Base-by-base conservation (phyloP, 2,797 vertebrate genomes). In the Semaprochilodus insignis region DNA sequence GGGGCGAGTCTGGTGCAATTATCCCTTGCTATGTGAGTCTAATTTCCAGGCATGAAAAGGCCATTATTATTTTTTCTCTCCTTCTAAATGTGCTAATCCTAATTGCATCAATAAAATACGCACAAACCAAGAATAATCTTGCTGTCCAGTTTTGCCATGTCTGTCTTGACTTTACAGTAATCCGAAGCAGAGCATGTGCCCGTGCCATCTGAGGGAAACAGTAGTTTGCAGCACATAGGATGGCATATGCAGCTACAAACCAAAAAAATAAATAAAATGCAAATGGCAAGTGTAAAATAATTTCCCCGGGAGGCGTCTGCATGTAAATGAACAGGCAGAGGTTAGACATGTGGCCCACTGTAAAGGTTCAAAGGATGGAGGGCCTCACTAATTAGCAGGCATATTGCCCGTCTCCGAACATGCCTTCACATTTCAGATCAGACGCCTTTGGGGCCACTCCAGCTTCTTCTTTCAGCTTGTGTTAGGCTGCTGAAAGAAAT, bases 291-390 rank as follows among this genome's bases (percentile, higher is more conserved):
- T 72, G 72, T 81, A 83, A 81, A 80, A 83, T 78, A 82, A 81
- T 83, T 78, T 85, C 70, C 81, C 81, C 81, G 65, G 31, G 70
- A 85, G 86, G 78, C 70, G 72, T 78, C 80, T 82, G 81, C 79
- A 77, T 85, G 74, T 81, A 70, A 83, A 81, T 67, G 84, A 66
- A 74, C 74, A 85, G 83, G 82, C 86, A 81, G 81, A 81, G 86
- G 80, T 88, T 85, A 78, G 84, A 88, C 83, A 84, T 87, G 87
- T 87, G 85, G 83, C 71, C 83, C 81, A 84, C 78, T 81, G 77
- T 67, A 77, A 63, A 77, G 60, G 85, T 84, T 84, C 74, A 85
- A 82, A 88, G 81, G 59, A 84, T 69, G 80, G 79, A 74, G 79
- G 71, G 70, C 57, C 80, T 40, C 25, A 77, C 84, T 87, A 87